Evolutionary conservation across 2,888 invertebrate genomes (phyloP).

Genomic region (Myopa tessellatipennis): DNA sequence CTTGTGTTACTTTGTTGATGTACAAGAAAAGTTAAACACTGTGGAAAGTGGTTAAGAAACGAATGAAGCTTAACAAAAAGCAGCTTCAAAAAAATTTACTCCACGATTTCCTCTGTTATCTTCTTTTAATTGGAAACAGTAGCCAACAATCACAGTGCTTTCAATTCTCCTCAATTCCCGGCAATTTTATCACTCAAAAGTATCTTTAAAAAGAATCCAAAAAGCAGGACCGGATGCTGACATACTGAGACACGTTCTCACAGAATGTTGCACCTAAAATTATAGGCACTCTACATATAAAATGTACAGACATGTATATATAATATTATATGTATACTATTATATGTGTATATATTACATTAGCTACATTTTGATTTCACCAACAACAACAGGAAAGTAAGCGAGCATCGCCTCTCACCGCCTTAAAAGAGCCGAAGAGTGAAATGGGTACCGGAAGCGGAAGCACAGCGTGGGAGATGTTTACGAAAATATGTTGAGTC

Average conservation of each 20-base stretch:
- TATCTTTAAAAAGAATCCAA: background rate
- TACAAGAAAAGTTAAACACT: no score
- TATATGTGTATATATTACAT: background rate
- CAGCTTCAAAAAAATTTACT: no score
- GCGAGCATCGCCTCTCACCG: background rate
- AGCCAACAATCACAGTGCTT: background rate
- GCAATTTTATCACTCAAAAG: conserved; percentile 22
- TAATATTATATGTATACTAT: background rate
- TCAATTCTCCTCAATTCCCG: conserved; percentile 19
- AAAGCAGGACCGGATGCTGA: conserved; percentile 53
- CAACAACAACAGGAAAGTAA: conserved; percentile 27
- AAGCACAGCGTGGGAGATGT: conserved; percentile 38
- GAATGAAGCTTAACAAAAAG: no score
- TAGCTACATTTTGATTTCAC: conserved; percentile 59
- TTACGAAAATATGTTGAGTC: conserved; percentile 64
- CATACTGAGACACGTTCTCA: conserved; percentile 65
- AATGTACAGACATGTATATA: background rate
- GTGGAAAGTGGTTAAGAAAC: no score
- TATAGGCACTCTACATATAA: conserved; percentile 58
- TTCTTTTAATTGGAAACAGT: background rate
- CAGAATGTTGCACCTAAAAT: conserved; percentile 65
- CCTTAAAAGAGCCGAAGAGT: background rate
- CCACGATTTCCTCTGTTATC: no score
- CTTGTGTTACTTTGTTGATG: no score
- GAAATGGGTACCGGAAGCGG: conserved; percentile 12